Conservation (phyloP, 2,113 vertebrate genomes). For the Rhinolophus sinicus region DNA sequence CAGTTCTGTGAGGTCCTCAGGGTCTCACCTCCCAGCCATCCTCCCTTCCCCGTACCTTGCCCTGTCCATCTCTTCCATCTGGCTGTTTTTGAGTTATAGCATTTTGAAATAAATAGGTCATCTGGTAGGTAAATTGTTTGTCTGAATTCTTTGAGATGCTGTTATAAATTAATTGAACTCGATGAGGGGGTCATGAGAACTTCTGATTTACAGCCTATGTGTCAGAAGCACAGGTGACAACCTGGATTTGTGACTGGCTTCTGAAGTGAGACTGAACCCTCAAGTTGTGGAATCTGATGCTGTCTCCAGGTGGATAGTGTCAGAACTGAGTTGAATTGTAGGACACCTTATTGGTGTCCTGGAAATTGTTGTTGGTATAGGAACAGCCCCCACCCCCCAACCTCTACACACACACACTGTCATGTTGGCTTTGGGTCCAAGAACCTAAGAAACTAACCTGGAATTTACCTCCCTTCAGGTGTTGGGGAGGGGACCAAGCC, state of each 20-base stretch:
- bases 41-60: neutral
- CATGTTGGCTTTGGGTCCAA: neutral
- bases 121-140: neutral
- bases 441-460: neutral
- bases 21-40: neutral
- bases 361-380: neutral
- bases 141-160: neutral
- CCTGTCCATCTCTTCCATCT: neutral
- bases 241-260: too few species aligned
- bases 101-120: neutral
- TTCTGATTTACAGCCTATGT: neutral
- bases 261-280: neutral
- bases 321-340: neutral
- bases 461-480: neutral
- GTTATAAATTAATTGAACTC: neutral
- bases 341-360: neutral
- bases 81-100: neutral
- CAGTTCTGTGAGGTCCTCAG: neutral
- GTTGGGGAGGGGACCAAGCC: neutral
- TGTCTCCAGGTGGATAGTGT: neutral
- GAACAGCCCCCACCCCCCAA: neutral
- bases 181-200: neutral
- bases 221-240: neutral
- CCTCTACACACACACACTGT: too few species aligned
- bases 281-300: neutral